Base-by-base conservation (phyloP, 2,797 vertebrate genomes). In the Geotrypetes seraphini region DNA sequence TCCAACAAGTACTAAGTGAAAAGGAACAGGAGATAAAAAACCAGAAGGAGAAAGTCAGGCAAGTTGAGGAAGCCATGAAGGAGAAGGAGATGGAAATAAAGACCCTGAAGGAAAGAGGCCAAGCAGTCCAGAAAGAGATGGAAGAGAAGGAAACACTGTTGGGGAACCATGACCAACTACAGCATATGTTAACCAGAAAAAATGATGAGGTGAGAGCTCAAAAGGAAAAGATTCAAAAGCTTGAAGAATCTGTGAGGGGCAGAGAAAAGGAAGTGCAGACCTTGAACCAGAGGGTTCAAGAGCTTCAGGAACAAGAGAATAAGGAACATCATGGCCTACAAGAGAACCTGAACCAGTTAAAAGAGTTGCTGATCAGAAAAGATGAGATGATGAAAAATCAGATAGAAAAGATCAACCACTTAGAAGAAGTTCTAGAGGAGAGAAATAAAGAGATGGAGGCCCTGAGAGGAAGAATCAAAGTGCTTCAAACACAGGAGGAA, bases 401-500 rank as follows among this genome's bases (percentile, higher is more conserved):
- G 15, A 12, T 0, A 12, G 49, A 64, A 38, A 51, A 40, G 19
- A 39, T 66, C 7, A 42, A 40, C 15, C 42, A 19, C 17, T 25
- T 28, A n/a, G n/a, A 10, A 16, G 14, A 16, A 18, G 20, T 11
- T 33, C 4, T 22, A 1, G 51, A 71, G 8, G 44, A 37, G 33
- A 28, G 27, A 18, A 20, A 28, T 20, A 39, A 53, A 33, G 58
- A 72, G 25, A 10, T 58, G 8, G 13, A 36, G n/a, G 30, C 56
- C 15, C 58, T 57, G 36, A 60, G 48, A 31, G 62, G 66, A 13
- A 46, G 50, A 39, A 56, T 49, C 25, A 55, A 46, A 41, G 41
- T 36, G 23, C 46, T 63, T 5, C 63, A 66, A 49, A 53, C 60
- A 9, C 60, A 66, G 25, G 49, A n/a, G 48, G 36, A 56, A 19